Conservation (phyloP, 2,888 invertebrate genomes). For the Microdon myrmicae region DNA sequence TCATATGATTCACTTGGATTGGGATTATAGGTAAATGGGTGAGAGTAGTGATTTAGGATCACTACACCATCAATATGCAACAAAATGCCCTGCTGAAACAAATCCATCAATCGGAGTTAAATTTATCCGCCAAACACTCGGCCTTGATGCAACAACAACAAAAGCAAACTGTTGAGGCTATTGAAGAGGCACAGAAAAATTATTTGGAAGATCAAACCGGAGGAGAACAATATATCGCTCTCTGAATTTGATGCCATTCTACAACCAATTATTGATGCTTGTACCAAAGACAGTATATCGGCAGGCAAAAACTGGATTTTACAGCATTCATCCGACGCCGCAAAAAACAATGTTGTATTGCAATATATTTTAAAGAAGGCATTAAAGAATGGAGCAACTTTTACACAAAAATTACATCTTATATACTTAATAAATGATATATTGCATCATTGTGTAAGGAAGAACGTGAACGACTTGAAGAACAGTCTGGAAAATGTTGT, state of each 20-base stretch:
- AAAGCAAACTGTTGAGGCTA: slow-evolving; percentile 84
- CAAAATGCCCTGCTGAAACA: slow-evolving; percentile 88
- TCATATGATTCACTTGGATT: too few relatives aligned
- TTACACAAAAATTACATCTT: slow-evolving; percentile 94
- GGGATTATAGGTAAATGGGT: too few relatives aligned
- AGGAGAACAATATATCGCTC: slow-evolving; percentile 82
- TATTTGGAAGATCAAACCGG: slow-evolving; percentile 80
- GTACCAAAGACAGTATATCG: slow-evolving; percentile 98
- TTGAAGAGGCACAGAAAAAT: slow-evolving; percentile 80
- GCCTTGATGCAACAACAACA: slow-evolving; percentile 90
- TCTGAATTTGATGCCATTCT: slow-evolving; percentile 85
- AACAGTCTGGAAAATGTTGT: slow-evolving; percentile 94
- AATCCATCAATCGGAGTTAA: slow-evolving; percentile 94
- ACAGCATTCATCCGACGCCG: slow-evolving; percentile 83
- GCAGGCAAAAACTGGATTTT: slow-evolving; percentile 98
- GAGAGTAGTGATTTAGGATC: too few relatives aligned
- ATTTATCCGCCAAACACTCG: slow-evolving; percentile 94
- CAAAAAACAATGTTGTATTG: slow-evolving; percentile 87
- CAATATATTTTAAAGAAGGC: slow-evolving; percentile 89
- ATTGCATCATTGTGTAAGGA: slow-evolving; percentile 96
- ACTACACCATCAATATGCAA: slow-evolving; percentile 77
- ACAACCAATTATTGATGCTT: slow-evolving; percentile 94
- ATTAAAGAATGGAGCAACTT: slow-evolving; percentile 75
- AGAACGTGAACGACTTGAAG: slow-evolving; percentile 93
- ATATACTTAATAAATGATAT: slow-evolving; percentile 99